Evolutionary conservation across 2,797 vertebrate species (phyloP), one percentile per base, ranked within the genome.

Genomic region (Sibirionetta formosa): DNA sequence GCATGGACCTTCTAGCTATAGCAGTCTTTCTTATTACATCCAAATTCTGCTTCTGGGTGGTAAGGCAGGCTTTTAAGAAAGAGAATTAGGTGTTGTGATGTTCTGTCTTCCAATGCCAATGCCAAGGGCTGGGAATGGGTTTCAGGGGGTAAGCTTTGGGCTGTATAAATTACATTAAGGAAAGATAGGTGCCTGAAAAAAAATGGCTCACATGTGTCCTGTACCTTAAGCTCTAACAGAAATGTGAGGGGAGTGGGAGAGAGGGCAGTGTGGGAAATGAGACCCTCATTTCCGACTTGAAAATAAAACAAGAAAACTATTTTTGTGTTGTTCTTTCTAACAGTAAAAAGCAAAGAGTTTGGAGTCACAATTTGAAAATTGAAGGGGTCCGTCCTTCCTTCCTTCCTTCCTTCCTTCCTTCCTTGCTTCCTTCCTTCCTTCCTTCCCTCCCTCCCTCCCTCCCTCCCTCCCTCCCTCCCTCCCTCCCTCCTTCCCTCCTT

Each of bases 41-140:
- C 91, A 40, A 86, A 87, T 78, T 91, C 69, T 84, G 24, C 22
- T 94, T 93, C 70, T 94, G 31, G n/a, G 63, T 57, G 61, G 18
- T 83, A 64, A 71, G 36, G 24, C 29, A 66, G 60, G 54, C 36
- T 87, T 82, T 89, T 75, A 31, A 75, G 64, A 80, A 70, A 46
- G 26, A 38, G 36, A 69, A 77, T 76, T 24, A 56, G 7, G 7
- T 84, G 29, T 60, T 73, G 5, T 64, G 73, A 5, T 44, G 5
- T 76, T 82, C 61, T 56, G 53, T 54, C 53, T 54, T n/a, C 46
- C 71, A 72, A 84, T 16, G 60, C 6, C 23, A 35, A 12, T 36
- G 36, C 11, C 44, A 29, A 50, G 18, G 24, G 51, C 36, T 93
- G 76, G 31, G 19, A 75, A 61, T 82, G 27, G 44, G 72, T 94